phyloP scores from a whole-genome alignment of 2,797 vertebrate genomes.

The Selene dorsalis region DNA sequence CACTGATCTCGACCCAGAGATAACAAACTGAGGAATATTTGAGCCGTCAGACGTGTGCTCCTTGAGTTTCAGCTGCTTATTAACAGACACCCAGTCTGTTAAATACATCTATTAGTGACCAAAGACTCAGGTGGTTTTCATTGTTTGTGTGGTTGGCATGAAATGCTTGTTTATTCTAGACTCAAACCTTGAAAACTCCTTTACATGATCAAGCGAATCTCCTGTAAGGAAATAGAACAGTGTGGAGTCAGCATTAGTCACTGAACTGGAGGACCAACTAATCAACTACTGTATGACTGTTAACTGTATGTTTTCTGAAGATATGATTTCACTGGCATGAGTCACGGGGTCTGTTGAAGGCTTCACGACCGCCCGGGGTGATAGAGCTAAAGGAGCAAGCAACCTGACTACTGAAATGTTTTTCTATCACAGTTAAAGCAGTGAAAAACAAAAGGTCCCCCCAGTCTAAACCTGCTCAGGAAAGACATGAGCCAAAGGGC shows the following conservation, averaged over 20 bases:
- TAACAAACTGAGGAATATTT: constrained; percentile 62
- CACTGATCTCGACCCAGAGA: constrained; percentile 31
- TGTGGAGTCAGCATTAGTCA: constrained; percentile 66
- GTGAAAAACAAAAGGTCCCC: constrained; percentile 65
- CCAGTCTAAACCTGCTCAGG: constrained; percentile 44
- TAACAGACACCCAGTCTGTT: constrained; percentile 50
- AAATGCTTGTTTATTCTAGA: constrained; percentile 58
- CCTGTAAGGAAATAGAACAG: constrained; percentile 36
- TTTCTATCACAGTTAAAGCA: constrained; percentile 67
- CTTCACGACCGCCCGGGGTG: constrained; percentile 53
- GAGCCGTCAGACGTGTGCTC: constrained; percentile 35
- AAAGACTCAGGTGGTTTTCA: constrained; percentile 57
- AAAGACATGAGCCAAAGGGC: constrained; percentile 48
- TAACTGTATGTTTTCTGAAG: constrained; percentile 41
- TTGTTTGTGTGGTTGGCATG: constrained; percentile 44
- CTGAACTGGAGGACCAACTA: constrained; percentile 31
- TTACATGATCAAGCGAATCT: constrained; percentile 47
- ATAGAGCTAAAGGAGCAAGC: constrained; percentile 46
- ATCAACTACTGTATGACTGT: constrained; percentile 32
- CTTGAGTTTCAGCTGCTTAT: constrained; percentile 51
- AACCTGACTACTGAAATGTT: constrained; percentile 62
- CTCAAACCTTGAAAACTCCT: constrained; percentile 39
- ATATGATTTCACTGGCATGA: constrained; percentile 58
- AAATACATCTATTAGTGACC: constrained; percentile 44
- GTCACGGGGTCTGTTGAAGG: constrained; percentile 62